These are phyloP conservation scores for Rotaria socialis DNA, from an alignment of 2,888 invertebrate species.

Conservation along the genomic window DNA sequence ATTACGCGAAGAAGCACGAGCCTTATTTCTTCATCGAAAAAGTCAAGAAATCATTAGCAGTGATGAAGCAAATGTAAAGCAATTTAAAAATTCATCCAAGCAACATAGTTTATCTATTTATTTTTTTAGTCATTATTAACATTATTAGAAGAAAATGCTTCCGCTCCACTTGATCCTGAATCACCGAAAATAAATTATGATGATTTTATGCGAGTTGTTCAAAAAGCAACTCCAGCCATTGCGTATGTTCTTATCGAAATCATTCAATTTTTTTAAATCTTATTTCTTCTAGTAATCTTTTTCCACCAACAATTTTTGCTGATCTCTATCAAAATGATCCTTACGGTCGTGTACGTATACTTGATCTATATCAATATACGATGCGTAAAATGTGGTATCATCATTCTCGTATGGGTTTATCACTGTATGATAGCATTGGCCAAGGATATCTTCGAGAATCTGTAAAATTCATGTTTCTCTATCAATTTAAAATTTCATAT, in stretches of 20 bases:
- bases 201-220: background rate
- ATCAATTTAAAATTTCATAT: too few relatives aligned
- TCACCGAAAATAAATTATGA: conserved; percentile 24
- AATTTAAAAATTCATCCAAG: background rate
- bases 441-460: conserved; percentile 81
- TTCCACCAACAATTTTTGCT: conserved; percentile 79
- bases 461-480: conserved; percentile 58
- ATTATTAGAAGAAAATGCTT: conserved; percentile 37
- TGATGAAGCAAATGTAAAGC: conserved; percentile 68
- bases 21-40: conserved; percentile 77
- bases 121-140: conserved; percentile 27
- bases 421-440: conserved; percentile 84
- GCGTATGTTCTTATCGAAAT: background rate
- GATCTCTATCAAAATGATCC: conserved; percentile 79
- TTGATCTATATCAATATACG: conserved; percentile 85
- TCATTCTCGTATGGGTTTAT: conserved; percentile 85
- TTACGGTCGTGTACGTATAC: conserved; percentile 78
- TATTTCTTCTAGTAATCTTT: conserved; percentile 66
- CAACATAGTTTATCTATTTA: background rate
- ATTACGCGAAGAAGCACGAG: conserved; percentile 60
- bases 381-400: conserved; percentile 88
- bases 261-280: background rate
- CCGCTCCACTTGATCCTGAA: conserved; percentile 24
- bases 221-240: background rate
- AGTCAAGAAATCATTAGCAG: conserved; percentile 79